Conservation (phyloP, 2,888 invertebrate species). For the Microchrysa polita region DNA sequence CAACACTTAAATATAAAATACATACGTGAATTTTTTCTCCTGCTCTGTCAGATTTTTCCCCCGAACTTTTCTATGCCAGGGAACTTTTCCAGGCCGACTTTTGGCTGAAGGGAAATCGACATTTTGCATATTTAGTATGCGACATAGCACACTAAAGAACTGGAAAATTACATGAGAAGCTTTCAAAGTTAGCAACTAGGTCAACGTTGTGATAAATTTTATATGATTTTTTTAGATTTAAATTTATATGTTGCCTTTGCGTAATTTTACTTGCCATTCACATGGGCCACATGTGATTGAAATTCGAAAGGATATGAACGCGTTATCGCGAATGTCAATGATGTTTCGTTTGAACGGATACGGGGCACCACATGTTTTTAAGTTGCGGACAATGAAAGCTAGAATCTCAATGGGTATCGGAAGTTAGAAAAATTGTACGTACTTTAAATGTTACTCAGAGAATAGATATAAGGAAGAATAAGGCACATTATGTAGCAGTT, state of each 20-base stretch:
- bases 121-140: conserved; percentile 38
- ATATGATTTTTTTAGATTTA: conserved; percentile 26
- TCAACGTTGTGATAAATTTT: conserved; percentile 38
- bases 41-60: not conserved
- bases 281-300: conserved; percentile 16
- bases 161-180: conserved; percentile 36
- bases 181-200: conserved; percentile 28
- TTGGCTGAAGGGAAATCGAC: conserved; percentile 24
- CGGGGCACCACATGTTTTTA: too few relatives aligned
- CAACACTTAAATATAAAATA: not conserved
- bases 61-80: not conserved
- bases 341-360: too few relatives aligned
- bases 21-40: conserved; percentile 25
- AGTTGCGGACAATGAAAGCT: too few relatives aligned
- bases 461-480: too few relatives aligned
- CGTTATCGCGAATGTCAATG: too few relatives aligned
- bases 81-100: conserved; percentile 11
- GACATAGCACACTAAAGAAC: conserved; percentile 1
- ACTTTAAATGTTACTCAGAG: too few relatives aligned
- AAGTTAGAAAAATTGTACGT: too few relatives aligned
- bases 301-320: not conserved
- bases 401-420: too few relatives aligned
- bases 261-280: not conserved
- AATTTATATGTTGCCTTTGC: too few relatives aligned
- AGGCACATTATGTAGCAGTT: too few relatives aligned